Evolutionary conservation across 2,888 invertebrate genomes (phyloP).

Genomic region (Pammene fasciana): DNA sequence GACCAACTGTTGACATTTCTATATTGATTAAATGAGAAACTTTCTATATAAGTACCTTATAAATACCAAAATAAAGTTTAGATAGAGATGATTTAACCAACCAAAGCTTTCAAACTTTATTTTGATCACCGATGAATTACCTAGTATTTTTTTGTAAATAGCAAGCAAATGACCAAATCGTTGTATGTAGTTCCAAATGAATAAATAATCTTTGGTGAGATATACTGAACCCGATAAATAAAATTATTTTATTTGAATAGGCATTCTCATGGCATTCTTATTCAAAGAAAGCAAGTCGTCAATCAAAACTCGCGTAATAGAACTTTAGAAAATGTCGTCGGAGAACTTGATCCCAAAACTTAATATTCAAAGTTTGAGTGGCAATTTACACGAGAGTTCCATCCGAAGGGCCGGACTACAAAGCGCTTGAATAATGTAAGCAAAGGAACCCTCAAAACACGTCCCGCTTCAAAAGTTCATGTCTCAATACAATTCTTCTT

Average conservation of each 20-base stretch:
- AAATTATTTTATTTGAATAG: constrained; percentile 9
- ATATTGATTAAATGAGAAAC: too few species aligned
- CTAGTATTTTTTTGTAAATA: too few species aligned
- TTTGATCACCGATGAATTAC: too few species aligned
- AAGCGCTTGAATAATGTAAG: constrained; percentile 63
- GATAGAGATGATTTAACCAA: too few species aligned
- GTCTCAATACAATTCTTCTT: constrained; percentile 26
- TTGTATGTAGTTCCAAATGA: too few species aligned
- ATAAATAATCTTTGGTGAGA: background rate
- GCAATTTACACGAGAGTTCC: constrained; percentile 66
- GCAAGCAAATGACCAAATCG: too few species aligned
- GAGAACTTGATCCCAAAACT: constrained; percentile 59
- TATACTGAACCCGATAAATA: background rate
- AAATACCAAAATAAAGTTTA: too few species aligned
- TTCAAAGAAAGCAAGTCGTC: constrained; percentile 39
- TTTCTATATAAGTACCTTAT: too few species aligned
- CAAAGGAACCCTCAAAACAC: constrained; percentile 43
- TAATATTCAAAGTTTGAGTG: constrained; percentile 66
- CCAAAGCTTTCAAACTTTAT: too few species aligned
- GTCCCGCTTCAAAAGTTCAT: constrained; percentile 19
- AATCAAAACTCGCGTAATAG: constrained; percentile 46
- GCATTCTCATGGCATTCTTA: constrained; percentile 20
- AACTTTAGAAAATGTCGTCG: constrained; percentile 44
- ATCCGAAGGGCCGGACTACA: constrained; percentile 57
- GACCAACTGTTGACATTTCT: too few species aligned